phyloP scores from a whole-genome alignment of 2,797 vertebrate species.

The Eulemur albifrons region DNA sequence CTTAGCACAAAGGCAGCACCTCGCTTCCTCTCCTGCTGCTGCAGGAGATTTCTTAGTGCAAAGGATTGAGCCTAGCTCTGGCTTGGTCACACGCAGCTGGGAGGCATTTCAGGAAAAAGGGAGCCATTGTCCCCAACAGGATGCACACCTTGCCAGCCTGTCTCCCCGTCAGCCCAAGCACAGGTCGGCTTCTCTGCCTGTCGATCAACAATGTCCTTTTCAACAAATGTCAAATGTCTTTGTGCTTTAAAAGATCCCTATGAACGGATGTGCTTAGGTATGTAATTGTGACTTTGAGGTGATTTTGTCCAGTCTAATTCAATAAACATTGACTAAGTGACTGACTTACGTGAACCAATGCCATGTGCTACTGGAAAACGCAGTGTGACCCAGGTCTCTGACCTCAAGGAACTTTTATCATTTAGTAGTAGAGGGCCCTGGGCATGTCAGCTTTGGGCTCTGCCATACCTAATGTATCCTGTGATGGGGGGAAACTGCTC shows the following conservation, averaged over 20 bases:
- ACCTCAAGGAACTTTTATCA: not conserved
- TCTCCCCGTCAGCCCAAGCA: not conserved
- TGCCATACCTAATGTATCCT: not conserved
- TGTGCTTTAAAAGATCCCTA: constrained; percentile 31
- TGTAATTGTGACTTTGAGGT: not conserved
- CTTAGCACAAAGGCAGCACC: not conserved
- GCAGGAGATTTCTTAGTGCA: not conserved
- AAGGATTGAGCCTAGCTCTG: not conserved
- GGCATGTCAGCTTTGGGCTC: not conserved
- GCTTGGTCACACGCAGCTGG: not conserved
- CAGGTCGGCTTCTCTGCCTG: constrained; percentile 29
- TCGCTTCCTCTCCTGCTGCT: not conserved
- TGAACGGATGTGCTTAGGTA: not conserved
- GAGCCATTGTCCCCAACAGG: constrained; percentile 3
- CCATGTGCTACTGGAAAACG: not conserved
- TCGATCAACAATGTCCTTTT: constrained; percentile 9
- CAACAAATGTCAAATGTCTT: constrained; percentile 45
- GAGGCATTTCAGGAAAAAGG: constrained; percentile 32
- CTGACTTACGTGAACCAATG: not conserved
- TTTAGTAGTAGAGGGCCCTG: not conserved
- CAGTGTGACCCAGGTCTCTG: not conserved
- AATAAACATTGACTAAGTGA: not conserved
- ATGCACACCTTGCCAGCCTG: not conserved
- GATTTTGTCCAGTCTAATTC: not conserved
- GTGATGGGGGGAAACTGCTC: not conserved